Evolutionary conservation across 2,113 vertebrate species (phyloP).

Genomic region (Chlorodrepanis virens): DNA sequence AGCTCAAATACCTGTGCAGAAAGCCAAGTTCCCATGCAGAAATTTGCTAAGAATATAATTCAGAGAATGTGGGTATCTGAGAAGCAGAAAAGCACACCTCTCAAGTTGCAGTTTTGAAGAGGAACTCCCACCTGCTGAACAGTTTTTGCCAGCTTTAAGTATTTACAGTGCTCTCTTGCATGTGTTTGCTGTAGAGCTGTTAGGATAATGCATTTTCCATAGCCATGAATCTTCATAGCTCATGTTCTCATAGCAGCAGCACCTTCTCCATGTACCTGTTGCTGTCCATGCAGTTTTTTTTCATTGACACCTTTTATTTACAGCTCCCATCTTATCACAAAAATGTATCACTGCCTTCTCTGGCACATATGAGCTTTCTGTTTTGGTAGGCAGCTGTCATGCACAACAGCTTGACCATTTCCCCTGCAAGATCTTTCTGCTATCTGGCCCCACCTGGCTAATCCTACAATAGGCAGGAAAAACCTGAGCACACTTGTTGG

Average conservation of each 20-base stretch:
- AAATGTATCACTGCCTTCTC: neutral
- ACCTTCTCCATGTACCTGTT: neutral
- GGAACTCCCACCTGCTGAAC: neutral
- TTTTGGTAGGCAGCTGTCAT: neutral
- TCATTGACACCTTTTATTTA: constrained; percentile 25
- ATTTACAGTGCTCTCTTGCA: neutral
- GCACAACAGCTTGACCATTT: neutral
- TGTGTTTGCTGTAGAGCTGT: neutral
- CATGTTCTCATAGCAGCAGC: accelerated
- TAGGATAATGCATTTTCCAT: neutral
- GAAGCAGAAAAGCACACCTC: neutral
- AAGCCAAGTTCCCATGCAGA: neutral
- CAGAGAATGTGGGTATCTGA: neutral
- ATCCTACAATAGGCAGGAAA: neutral
- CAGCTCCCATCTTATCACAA: neutral
- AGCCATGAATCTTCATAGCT: neutral
- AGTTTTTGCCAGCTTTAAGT: neutral
- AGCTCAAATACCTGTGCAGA: neutral
- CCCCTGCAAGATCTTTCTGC: neutral
- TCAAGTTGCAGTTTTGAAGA: neutral
- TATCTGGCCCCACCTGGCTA: neutral
- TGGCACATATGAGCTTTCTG: neutral
- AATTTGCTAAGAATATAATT: neutral
- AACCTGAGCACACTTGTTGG: neutral
- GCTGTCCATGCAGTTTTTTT: neutral